Base-by-base conservation (phyloP, 2,797 vertebrate genomes). In the Poeciliopsis presidionis region DNA sequence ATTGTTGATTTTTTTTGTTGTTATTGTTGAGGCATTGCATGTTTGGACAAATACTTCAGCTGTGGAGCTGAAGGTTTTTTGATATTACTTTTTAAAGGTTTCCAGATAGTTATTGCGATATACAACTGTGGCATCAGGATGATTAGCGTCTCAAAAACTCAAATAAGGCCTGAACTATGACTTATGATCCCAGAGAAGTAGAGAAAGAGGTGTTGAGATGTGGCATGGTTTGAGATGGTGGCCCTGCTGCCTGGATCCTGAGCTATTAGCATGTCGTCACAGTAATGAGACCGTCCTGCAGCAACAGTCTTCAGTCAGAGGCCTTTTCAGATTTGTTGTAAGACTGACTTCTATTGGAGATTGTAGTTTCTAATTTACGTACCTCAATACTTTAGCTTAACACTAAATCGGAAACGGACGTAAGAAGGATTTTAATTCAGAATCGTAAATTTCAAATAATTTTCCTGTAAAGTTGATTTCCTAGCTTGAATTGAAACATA, bases 351-450 rank as follows among this genome's bases (percentile, higher is more conserved):
- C 18, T 51, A 51, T 2, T 51, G 18, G 49, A 51, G 2, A 51
- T 51, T 7, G 2, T 18, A 4, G 30, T 61, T 18, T 33, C 13
- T 12, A 61, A 61, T 30, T 33, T 36, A 63, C 59, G 2, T 20
- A 63, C 28, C 28, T 67, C 14, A 63, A 7, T 20, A 18, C 59
- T 76, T 77, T 73, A 45, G 30, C 67, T 79, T 69, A 41, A 67
- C 0, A 30, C 49, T 79, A 22, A 2, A 61, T 25, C 18, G 8
- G 20, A 41, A 65, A 39, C 2, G 20, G 18, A 39, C 18, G 20
- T 1, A 36, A 18, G 2, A 8, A 36, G 6, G 33, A 65, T 18
- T 65, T 2, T 11, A 41, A 18, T 30, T 49, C 28, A 33, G 25
- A 30, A 49, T 30, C 20, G 33, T 20, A 28, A 9, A 59, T 55